These are phyloP conservation scores for Electrophaes corylata DNA, from an alignment of 2,888 invertebrate species.

Conservation along the genomic window DNA sequence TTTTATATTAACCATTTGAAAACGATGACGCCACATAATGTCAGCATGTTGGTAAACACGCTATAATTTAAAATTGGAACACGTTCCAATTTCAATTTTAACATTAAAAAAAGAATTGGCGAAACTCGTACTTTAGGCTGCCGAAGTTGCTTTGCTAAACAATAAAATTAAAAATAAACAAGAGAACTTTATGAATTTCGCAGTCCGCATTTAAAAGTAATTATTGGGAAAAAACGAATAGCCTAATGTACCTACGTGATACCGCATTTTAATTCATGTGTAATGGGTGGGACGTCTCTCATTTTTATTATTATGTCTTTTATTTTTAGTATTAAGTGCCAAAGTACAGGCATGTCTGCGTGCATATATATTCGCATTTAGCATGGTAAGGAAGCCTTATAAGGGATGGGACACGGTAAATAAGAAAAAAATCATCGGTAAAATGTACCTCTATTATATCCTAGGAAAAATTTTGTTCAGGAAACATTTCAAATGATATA, in stretches of 20 bases:
- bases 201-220: constrained; percentile 64
- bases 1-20: neutral
- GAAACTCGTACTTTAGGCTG: constrained; percentile 30
- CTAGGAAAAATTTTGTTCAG: too few species aligned
- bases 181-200: constrained; percentile 54
- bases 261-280: constrained; percentile 78
- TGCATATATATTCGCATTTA: constrained; percentile 59
- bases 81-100: constrained; percentile 41
- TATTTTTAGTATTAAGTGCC: constrained; percentile 59
- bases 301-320: constrained; percentile 66
- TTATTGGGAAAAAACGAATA: constrained; percentile 69
- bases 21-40: neutral
- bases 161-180: constrained; percentile 53
- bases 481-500: too few species aligned
- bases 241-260: constrained; percentile 76
- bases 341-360: constrained; percentile 45
- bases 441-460: too few species aligned
- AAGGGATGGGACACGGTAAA: constrained; percentile 15
- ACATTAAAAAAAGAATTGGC: constrained; percentile 41
- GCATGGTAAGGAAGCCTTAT: constrained; percentile 44
- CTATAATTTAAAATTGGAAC: constrained; percentile 23
- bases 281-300: constrained; percentile 70
- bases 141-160: constrained; percentile 49
- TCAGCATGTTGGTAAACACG: neutral
- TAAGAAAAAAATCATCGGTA: too few species aligned